These are phyloP conservation scores for Chrysopa pallens DNA, from an alignment of 1,140 invertebrate species.

Conservation along the genomic window DNA sequence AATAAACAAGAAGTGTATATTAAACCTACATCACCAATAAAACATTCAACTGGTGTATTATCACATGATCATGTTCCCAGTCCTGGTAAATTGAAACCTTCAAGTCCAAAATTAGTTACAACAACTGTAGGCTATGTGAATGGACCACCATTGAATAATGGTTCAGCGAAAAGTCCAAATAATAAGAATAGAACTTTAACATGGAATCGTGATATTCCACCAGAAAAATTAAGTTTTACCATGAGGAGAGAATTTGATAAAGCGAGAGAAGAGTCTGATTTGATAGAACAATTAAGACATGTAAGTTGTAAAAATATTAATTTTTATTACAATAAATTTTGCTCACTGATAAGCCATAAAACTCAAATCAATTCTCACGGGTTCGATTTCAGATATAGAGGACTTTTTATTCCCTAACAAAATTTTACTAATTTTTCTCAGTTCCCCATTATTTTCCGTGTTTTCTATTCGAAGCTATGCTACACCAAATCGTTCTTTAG, in stretches of 20 bases:
- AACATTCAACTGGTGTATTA: slow-evolving; percentile 25
- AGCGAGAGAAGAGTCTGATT: slow-evolving; percentile 72
- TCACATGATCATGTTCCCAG: slow-evolving; percentile 28
- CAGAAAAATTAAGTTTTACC: slow-evolving; percentile 72
- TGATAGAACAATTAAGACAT: slow-evolving; percentile 65
- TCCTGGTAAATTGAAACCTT: slow-evolving; percentile 7
- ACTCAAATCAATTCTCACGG: too few species aligned
- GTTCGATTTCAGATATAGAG: too few species aligned
- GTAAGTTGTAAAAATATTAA: too few species aligned
- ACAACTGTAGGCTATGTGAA: slow-evolving; percentile 35
- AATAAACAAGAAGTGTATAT: slow-evolving; percentile 29
- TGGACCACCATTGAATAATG: slow-evolving; percentile 22
- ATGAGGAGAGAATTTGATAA: slow-evolving; percentile 82
- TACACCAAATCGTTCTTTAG: too few species aligned
- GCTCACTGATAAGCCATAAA: too few species aligned
- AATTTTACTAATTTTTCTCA: too few species aligned
- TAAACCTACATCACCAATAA: slow-evolving; percentile 52
- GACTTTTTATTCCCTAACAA: too few species aligned
- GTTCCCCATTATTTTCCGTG: too few species aligned
- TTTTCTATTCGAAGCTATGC: too few species aligned
- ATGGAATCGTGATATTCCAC: slow-evolving; percentile 50
- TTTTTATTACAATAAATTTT: too few species aligned
- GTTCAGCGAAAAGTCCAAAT: slow-evolving; percentile 24
- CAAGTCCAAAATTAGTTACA: slow-evolving; percentile 29
- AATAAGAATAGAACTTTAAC: slow-evolving; percentile 25